Evolutionary conservation across 2,113 vertebrate species (phyloP), one percentile per base, ranked within the genome.

Genomic region (Sapajus apella): DNA sequence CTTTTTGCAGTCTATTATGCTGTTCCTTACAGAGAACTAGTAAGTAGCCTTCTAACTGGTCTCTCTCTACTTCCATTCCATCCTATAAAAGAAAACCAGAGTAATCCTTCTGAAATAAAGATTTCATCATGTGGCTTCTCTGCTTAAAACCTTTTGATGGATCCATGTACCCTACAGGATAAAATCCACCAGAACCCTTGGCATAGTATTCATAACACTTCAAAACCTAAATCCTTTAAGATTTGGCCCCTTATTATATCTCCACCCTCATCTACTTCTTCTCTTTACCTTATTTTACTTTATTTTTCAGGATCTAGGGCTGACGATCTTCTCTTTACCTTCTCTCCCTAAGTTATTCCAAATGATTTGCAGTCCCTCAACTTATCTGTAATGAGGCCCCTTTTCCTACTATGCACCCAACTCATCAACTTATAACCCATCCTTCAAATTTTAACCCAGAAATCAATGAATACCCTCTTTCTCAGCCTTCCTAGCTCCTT

Each of bases 331-430:
- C 25, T 87, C 27, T 76, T 96, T 88, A 96, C 64, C 73, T 87
- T 84, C 56, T 94, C 80, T 73, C 92, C 87, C 95, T 92, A 1
- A 97, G 90, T 92, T 95, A 94, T 97, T 95, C 89, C 96, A 97
- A 96, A 97, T 97, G 91, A 94, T 91, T 89, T 95, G 72, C 0
- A 87, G 77, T 10, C 64, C 95, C 88, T 98, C 88, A 85, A 89
- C 93, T 95, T 97, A 97, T 91, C 95, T 97, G 95, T 85, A 96
- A 83, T 58, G 88, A 97, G 96, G 90, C 92, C 85, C 87, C 95
- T 96, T 95, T 98, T 95, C 93, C 96, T 96, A 97, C 92, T 94
- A 94, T 23, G 75, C 4, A 72, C 20, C 25, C 40, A 70, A 92
- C 47, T 82, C 70, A n/a, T 45, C 94, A 97, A 75, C 17, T 90